Conservation (phyloP, 2,797 vertebrate genomes). For the Gorsachius magnificus region DNA sequence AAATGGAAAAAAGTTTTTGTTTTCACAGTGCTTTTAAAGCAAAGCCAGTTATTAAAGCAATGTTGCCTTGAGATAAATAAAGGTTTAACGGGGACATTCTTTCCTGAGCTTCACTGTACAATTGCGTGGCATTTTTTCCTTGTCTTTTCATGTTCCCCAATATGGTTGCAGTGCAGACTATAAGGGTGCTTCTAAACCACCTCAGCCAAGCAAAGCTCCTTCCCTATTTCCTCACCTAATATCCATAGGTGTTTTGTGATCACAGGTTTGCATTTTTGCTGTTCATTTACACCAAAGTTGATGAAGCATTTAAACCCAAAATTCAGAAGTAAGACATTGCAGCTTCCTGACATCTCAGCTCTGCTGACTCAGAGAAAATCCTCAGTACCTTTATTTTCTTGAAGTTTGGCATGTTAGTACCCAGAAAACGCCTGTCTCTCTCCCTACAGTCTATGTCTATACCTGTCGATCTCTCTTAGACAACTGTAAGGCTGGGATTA, state of each 20-base stretch:
- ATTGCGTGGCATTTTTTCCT: background rate
- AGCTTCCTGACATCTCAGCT: background rate
- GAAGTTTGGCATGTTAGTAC: background rate
- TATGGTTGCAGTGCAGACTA: background rate
- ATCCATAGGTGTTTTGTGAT: background rate
- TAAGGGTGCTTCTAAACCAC: background rate
- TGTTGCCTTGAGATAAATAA: background rate
- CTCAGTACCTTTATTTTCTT: background rate
- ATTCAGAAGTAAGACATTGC: background rate
- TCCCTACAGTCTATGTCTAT: background rate
- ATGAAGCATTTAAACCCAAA: background rate
- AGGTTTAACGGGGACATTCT: background rate
- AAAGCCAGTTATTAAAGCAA: background rate
- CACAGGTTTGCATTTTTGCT: background rate
- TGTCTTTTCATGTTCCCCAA: background rate
- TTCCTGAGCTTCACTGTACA: background rate
- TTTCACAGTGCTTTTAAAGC: background rate
- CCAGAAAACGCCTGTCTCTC: background rate
- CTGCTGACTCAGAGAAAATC: background rate
- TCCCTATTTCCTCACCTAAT: background rate
- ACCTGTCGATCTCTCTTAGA: background rate
- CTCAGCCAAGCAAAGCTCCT: background rate
- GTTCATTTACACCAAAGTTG: background rate
- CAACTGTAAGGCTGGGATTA: background rate
- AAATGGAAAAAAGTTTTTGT: background rate